Percentiles rank a stretch among this genome's conserved stretches.
Conservation (phyloP, 2,888 invertebrate species). For the Drosophila austrosaltans region DNA sequence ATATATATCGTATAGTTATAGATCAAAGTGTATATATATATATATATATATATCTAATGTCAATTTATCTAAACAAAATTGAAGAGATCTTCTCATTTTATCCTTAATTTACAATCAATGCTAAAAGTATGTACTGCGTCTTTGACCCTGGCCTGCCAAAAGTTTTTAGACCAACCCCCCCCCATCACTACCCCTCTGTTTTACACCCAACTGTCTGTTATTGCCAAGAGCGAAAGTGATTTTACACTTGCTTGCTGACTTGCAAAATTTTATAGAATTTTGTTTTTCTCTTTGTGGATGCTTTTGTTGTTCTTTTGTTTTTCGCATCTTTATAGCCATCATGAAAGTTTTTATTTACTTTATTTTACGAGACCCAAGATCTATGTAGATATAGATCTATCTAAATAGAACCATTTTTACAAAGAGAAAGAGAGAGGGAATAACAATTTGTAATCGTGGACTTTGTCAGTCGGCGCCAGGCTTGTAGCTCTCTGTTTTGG, state of each 20-base stretch:
- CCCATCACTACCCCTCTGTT: too few relatives aligned
- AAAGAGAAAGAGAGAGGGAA: background rate
- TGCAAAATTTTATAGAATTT: slow-evolving; percentile 24
- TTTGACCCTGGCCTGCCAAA: background rate
- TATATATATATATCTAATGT: background rate
- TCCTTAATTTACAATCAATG: background rate
- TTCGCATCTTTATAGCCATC: background rate
- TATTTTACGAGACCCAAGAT: slow-evolving; percentile 5
- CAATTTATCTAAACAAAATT: background rate
- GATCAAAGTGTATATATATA: background rate
- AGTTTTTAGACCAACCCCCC: background rate
- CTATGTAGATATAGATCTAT: background rate
- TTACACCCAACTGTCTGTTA: background rate
- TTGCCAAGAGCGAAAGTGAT: slow-evolving; percentile 19
- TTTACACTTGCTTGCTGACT: slow-evolving; percentile 33
- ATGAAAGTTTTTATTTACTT: background rate
- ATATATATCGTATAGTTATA: background rate
- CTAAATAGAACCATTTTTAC: background rate
- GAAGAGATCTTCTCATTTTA: background rate
- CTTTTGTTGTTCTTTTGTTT: background rate
- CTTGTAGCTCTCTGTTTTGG: background rate
- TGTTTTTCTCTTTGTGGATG: slow-evolving; percentile 1
- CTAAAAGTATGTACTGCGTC: background rate
- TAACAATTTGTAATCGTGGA: slow-evolving; percentile 1
- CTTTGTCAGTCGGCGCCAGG: background rate